Percentiles rank a stretch among this genome's conserved stretches.
phyloP scores from a whole-genome alignment of 2,888 invertebrate genomes.

The Linnaemya tessellans region DNA sequence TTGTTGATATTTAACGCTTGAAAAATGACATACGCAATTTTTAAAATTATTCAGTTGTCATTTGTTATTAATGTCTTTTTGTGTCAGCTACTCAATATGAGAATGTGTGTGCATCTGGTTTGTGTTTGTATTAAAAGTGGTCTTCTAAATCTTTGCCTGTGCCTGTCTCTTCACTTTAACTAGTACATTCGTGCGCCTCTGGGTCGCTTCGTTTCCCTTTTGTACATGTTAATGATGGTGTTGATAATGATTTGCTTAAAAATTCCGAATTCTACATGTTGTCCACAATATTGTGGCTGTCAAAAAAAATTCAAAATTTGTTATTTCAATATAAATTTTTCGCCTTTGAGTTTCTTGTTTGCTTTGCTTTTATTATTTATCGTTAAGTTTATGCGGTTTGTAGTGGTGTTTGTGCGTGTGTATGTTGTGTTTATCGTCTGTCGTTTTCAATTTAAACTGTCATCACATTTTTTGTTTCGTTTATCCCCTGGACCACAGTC shows the following conservation, averaged over 20 bases:
- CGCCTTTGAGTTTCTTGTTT: slow-evolving; percentile 27
- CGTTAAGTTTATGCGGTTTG: slow-evolving; percentile 61
- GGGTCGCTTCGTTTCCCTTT: slow-evolving; percentile 52
- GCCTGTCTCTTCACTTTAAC: not conserved
- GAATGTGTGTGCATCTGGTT: not conserved
- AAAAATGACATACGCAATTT: slow-evolving; percentile 75
- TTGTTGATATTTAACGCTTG: slow-evolving; percentile 73
- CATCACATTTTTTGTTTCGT: slow-evolving; percentile 62
- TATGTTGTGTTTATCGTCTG: slow-evolving; percentile 60
- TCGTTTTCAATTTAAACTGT: slow-evolving; percentile 70
- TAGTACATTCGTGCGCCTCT: slow-evolving; percentile 16
- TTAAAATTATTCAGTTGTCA: slow-evolving; percentile 75
- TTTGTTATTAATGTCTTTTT: slow-evolving; percentile 71
- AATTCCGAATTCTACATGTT: slow-evolving; percentile 29
- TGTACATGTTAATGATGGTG: slow-evolving; percentile 32
- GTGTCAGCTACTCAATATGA: not conserved
- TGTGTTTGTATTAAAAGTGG: slow-evolving; percentile 36
- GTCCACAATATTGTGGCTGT: slow-evolving; percentile 65
- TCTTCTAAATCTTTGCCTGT: slow-evolving; percentile 33
- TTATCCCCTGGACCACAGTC: slow-evolving; percentile 68
- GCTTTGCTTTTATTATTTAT: slow-evolving; percentile 24
- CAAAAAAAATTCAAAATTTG: slow-evolving; percentile 47
- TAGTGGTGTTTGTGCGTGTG: slow-evolving; percentile 35
- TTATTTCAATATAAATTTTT: not conserved
- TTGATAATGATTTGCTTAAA: slow-evolving; percentile 52